phyloP scores from a whole-genome alignment of 1,140 invertebrate species.

The Drosophila parvula region DNA sequence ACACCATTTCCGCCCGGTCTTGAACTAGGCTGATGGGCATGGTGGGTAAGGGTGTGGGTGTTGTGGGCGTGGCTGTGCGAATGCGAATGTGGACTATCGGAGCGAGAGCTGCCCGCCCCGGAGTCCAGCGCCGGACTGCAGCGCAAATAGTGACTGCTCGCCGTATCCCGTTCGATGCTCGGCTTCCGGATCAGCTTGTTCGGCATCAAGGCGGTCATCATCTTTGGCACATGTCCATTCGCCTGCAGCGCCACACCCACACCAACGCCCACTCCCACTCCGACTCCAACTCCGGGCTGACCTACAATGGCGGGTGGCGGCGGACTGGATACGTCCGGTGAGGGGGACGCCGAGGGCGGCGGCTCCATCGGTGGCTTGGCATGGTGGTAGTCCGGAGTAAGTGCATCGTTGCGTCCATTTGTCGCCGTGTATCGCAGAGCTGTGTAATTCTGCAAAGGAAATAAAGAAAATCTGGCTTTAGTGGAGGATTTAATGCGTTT shows the following conservation, averaged over 20 bases:
- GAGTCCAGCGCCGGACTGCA: conserved; percentile 94
- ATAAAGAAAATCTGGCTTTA: not conserved
- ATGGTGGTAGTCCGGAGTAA: conserved; percentile 75
- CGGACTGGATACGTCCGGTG: conserved; percentile 60
- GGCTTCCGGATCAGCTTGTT: conserved; percentile 93
- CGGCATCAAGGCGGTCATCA: conserved; percentile 85
- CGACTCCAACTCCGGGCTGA: conserved; percentile 33
- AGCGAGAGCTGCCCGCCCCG: conserved; percentile 93
- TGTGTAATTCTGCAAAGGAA: conserved; percentile 70
- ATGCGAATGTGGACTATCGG: conserved; percentile 91
- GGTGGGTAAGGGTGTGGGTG: conserved; percentile 47
- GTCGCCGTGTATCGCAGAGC: conserved; percentile 74
- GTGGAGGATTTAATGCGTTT: not conserved
- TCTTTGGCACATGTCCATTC: conserved; percentile 80
- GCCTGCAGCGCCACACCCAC: conserved; percentile 43
- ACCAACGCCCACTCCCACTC: conserved; percentile 33
- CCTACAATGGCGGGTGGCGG: conserved; percentile 51
- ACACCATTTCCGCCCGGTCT: conserved; percentile 83
- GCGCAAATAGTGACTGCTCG: conserved; percentile 86
- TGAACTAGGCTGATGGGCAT: conserved; percentile 55
- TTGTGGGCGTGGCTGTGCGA: conserved; percentile 62
- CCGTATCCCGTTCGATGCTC: conserved; percentile 92
- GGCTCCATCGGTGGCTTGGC: conserved; percentile 73
- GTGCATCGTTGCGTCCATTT: conserved; percentile 76
- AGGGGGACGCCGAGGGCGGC: conserved; percentile 63